A percentile compares a stretch with the other conserved stretches of the same genome.
phyloP scores from a whole-genome alignment of 2,797 vertebrate genomes.

The Setipinna tenuifilis region DNA sequence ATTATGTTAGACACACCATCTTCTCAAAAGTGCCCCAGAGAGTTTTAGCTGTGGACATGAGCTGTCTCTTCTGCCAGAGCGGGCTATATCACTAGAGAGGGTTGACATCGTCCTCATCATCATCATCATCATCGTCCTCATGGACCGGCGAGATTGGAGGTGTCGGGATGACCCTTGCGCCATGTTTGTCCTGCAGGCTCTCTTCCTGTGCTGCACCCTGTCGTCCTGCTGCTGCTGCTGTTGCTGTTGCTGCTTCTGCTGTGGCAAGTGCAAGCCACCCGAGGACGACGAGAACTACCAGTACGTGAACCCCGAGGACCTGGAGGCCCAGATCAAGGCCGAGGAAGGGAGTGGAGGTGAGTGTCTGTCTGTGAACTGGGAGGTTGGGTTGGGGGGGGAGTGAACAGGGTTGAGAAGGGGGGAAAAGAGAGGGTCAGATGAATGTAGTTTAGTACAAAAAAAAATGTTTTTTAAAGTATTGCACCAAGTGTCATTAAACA shows the following conservation, averaged over 20 bases:
- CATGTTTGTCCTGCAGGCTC: constrained; percentile 66
- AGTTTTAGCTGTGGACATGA: not conserved
- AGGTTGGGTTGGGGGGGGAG: too few species aligned
- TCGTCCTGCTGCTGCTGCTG: constrained; percentile 90
- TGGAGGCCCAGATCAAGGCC: constrained; percentile 82
- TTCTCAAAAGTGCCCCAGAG: not conserved
- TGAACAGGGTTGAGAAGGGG: not conserved
- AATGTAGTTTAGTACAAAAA: not conserved
- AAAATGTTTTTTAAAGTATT: not conserved
- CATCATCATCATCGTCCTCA: not conserved
- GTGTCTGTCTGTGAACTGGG: too few species aligned
- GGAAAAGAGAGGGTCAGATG: not conserved
- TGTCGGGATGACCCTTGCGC: constrained; percentile 27
- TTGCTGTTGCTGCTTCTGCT: constrained; percentile 92
- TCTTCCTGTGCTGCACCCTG: constrained; percentile 78
- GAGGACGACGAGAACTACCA: constrained; percentile 81
- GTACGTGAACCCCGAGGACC: constrained; percentile 84
- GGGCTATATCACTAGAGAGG: not conserved
- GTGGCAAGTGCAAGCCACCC: constrained; percentile 81
- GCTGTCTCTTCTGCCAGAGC: too few species aligned
- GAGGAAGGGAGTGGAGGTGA: constrained; percentile 75
- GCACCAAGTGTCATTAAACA: not conserved
- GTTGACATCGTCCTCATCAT: not conserved
- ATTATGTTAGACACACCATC: not conserved
- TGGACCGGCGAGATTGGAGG: not conserved